Evolutionary conservation across 2,113 vertebrate genomes (phyloP).

Genomic region (Leucoraja erinaceus): DNA sequence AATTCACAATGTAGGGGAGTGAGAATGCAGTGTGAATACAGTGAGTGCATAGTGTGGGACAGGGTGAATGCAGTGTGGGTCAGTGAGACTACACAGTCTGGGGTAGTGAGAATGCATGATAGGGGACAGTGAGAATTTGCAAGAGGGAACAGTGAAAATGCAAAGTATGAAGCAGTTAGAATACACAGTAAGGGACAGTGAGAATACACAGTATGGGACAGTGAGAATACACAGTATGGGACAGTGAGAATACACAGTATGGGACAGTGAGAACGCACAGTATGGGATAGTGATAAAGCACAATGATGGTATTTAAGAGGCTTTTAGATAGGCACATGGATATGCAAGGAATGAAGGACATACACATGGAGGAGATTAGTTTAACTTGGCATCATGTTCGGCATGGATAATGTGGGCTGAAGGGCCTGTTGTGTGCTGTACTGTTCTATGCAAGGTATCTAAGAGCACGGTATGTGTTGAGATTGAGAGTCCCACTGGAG

Average conservation of each 20-base stretch:
- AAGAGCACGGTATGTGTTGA: background rate
- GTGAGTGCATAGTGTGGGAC: background rate
- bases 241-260: background rate
- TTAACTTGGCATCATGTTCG: too few relatives aligned
- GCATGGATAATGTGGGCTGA: too few relatives aligned
- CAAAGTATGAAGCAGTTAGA: too few relatives aligned
- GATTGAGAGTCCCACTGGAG: background rate
- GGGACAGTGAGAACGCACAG: background rate
- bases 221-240: background rate
- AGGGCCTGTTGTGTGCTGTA: too few relatives aligned
- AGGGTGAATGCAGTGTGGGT: background rate
- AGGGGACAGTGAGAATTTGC: background rate
- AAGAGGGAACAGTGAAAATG: background rate
- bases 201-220: background rate
- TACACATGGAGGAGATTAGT: too few relatives aligned
- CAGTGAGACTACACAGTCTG: background rate
- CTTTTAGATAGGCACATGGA: too few relatives aligned
- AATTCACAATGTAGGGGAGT: background rate
- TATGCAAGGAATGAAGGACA: too few relatives aligned
- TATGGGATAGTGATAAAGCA: background rate
- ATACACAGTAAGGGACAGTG: too few relatives aligned
- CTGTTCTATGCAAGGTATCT: background rate
- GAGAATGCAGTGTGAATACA: background rate
- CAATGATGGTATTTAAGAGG: too few relatives aligned
- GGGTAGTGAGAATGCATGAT: background rate